Evolutionary conservation across 1,140 invertebrate genomes (phyloP), one percentile per base, ranked within the genome.

Genomic region (Drosophila tristis): DNA sequence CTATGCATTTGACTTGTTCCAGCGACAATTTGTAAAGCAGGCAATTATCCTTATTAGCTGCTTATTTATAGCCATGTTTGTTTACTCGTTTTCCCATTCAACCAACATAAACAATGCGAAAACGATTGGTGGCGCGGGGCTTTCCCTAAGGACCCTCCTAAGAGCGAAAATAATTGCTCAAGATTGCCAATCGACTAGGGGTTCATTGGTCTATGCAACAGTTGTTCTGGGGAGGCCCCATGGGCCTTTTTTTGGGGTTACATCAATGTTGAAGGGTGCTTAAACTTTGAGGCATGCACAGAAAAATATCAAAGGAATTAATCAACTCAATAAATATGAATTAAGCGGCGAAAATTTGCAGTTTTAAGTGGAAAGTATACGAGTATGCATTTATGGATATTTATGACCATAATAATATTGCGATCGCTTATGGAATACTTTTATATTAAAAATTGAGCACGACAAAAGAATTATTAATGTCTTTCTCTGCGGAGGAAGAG

Each of bases 1-100:
- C 26, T 15, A 39, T n/a, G 5, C 4, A 16, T 45, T 16, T 53
- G 39, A 16, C 29, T 39, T 42, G 39, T 51, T 23, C 39, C 42
- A 47, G 73, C 61, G 74, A 86, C 84, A 89, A 87, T 87, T 89
- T 89, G 82, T 78, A 87, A 86, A 89, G 82, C 78, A 82, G 74
- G 82, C 84, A 89, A 89, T 89, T 89, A 90, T 89, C 76, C 84
- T 90, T 90, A 90, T 89, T 89, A 89, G 72, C 79, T 60, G 84
- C 85, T 90, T 89, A 90, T 89, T 89, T 89, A 89, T 89, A 68
- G 76, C 68, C 77, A 84, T 89, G 72, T 87, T 89, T 85, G 80
- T 73, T 77, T 87, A 75, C 70, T 87, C 66, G 68, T 87, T 78
- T 70, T 55, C 57, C 60, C 66, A 82, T 75, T 72, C 71, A 76